These are phyloP conservation scores for Octomys mimax DNA, from an alignment of 2,797 vertebrate genomes.

Conservation along the genomic window DNA sequence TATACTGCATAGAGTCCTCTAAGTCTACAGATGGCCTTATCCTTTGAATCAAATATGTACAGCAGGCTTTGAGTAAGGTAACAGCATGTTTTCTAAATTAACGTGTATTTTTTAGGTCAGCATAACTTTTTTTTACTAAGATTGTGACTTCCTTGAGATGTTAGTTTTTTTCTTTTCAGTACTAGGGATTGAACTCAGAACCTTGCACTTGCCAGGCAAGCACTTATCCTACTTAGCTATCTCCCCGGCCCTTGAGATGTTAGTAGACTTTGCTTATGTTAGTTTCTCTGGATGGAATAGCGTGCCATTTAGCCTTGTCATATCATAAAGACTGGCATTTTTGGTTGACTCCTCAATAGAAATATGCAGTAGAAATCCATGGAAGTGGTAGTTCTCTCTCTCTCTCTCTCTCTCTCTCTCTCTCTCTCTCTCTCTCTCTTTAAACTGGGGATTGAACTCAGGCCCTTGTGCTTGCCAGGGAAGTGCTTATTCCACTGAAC, in stretches of 20 bases:
- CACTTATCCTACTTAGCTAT: no score
- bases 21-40: not conserved
- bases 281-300: not conserved
- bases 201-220: no score
- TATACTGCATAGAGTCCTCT: not conserved
- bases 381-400: not conserved
- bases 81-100: not conserved
- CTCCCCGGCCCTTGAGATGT: not conserved
- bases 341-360: not conserved
- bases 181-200: no score
- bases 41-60: not conserved
- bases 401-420: no score
- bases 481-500: no score
- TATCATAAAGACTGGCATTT: not conserved
- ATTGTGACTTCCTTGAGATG: not conserved
- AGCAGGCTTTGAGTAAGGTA: not conserved
- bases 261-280: not conserved
- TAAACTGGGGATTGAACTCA: no score
- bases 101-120: not conserved
- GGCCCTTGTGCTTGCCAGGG: no score
- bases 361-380: not conserved
- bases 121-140: not conserved
- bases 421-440: no score
- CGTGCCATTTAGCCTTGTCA: not conserved
- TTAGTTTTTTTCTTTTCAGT: no score